Evolutionary conservation across 2,888 invertebrate species (phyloP), one percentile per base, ranked within the genome.

Genomic region (Leptopilina syphax): DNA sequence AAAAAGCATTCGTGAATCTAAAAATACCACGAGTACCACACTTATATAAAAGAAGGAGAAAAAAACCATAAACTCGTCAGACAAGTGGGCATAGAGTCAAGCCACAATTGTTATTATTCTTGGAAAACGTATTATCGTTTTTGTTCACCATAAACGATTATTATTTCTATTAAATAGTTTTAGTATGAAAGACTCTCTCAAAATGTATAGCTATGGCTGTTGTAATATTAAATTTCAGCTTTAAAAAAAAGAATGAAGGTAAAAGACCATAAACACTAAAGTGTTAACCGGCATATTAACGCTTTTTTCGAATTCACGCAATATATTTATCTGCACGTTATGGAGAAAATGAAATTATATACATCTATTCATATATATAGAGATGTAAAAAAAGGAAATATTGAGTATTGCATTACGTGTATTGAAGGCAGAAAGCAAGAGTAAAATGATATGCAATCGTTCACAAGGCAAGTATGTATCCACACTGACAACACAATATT

Each of bases 71-170:
- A 70, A 70, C 70, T 70, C 54, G 70, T 54, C 70, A 13, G n/a
- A 27, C 70, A 70, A 70, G 70, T 70, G 70, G 27, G 54, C 34
- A 70, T 65, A 68, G 27, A 54, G 70, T 50, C 54, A 12, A 70
- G n/a, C 50, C 70, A 70, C 70, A 54, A 70, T 70, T 27, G 54
- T 70, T 70, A 27, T 70, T 70, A 70, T 70, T 57, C 27, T 13
- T 54, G 12, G 54, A 13, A 68, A n/a, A 57, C 50, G 8, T 70
- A 54, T 13, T 57, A 27, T 3, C 7, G n/a, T 27, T 70, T 34
- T 27, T 24, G 5, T 50, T 27, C 50, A 70, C 70, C 54, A 50
- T 70, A 6, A 54, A 54, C 12, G 12, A 18, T 50, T 68, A 24
- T 12, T 68, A 18, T 7, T 68, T 50, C 50, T 68, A 27, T 50